Base-by-base conservation (phyloP, 2,797 vertebrate genomes). In the Streptopelia turtur region DNA sequence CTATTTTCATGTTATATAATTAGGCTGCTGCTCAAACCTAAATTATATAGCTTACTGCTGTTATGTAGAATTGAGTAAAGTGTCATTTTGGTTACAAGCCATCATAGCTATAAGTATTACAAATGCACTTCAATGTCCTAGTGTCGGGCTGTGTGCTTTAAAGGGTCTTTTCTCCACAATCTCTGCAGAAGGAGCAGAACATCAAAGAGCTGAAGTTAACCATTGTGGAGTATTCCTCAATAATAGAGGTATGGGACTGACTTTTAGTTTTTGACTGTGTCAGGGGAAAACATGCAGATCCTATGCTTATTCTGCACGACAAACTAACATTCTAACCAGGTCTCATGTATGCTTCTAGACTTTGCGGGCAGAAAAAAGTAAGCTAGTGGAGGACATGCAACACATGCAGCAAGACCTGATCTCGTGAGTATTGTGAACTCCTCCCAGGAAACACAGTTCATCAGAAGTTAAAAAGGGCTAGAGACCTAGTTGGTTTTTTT, bases 401-500 rank as follows among this genome's bases (percentile, higher is more conserved):
- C 97, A 98, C 90, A 96, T 99, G 93, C 98, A 99, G 53, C 98
- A 99, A 27, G 98, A 99, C 50, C 92, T 99, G 59, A 94, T 98
- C 15, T 96, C 97, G 99, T 99, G 94, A 98, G 99, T 98, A 83
- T 7, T 74, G 65, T 13, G 49, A 55, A 16, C 8, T 41, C 53
- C 25, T 10, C 18, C 10, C 27, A 64, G 74, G 13, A 80, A 72
- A 31, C 5, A 4, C 9, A 22, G 4, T 2, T 65, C 12, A 16
- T 47, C 7, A 23, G 6, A 37, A 41, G 10, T 31, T 25, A 63
- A 25, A 53, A 82, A 23, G 7, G 13, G 8, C 16, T 20, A n/a
- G 10, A 70, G 15, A 11, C 2, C 1, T 10, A 31, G 35, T n/a
- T 35, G 35, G 35, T 37, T 37, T 43, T 43, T 43, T 43, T 31